Conservation (phyloP, 2,888 invertebrate genomes). For the Drosophila yooni region DNA sequence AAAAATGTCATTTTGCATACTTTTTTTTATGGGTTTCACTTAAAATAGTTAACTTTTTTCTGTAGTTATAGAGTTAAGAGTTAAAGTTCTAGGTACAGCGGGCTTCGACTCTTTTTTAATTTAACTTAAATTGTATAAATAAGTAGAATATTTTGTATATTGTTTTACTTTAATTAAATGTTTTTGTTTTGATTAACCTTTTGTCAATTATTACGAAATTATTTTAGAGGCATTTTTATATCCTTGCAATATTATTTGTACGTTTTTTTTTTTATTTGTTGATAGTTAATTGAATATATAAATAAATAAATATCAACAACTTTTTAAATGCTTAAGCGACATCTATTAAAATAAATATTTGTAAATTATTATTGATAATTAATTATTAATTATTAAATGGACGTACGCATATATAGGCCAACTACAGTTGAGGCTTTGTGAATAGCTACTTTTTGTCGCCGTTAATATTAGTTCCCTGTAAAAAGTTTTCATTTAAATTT, state of each 20-base stretch:
- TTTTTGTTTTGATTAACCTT: neutral
- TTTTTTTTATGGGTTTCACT: neutral
- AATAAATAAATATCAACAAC: neutral
- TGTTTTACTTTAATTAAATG: neutral
- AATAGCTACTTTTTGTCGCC: neutral
- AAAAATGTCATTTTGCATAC: neutral
- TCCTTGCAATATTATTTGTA: neutral
- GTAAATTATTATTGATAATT: neutral
- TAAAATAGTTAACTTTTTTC: neutral
- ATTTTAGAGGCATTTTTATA: neutral
- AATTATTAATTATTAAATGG: neutral
- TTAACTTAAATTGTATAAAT: neutral
- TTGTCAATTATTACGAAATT: neutral
- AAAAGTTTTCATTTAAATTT: neutral
- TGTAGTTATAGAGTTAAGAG: too few relatives aligned
- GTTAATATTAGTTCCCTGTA: neutral
- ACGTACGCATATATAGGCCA: fast-evolving
- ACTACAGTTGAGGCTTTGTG: neutral
- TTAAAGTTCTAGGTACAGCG: neutral
- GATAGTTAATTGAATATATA: neutral
- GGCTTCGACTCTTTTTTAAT: neutral
- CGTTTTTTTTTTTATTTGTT: neutral
- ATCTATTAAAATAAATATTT: neutral
- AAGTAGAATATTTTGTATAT: neutral
- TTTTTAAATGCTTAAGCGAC: fast-evolving